A percentile compares a stretch with the other conserved stretches of the same genome.
Evolutionary conservation across 2,113 vertebrate genomes (phyloP).

Genomic region (Antigone vipio): DNA sequence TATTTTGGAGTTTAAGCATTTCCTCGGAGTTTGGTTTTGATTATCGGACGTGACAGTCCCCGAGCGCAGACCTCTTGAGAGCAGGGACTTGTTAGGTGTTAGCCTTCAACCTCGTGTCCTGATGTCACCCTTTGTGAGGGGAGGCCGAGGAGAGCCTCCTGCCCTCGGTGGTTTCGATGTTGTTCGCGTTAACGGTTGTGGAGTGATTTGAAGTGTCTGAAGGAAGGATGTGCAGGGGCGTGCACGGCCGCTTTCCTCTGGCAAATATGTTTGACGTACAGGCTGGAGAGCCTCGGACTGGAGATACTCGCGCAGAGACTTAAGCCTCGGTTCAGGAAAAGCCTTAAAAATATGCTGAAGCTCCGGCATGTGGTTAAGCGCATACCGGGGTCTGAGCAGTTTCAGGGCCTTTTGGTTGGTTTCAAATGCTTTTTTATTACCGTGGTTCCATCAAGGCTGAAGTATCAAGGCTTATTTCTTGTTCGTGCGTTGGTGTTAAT

Average conservation of each 20-base stretch:
- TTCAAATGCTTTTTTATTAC: background rate
- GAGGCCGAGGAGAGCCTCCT: background rate
- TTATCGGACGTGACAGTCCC: no score
- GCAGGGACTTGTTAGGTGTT: background rate
- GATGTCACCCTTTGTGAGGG: background rate
- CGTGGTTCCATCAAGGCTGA: background rate
- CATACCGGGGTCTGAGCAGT: background rate
- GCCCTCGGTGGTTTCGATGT: rapidly evolving
- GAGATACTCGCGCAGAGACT: background rate
- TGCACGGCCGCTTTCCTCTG: background rate
- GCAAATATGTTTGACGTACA: background rate
- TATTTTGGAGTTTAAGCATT: background rate
- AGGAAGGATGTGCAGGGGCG: background rate
- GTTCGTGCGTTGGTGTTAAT: background rate
- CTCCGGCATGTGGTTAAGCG: background rate
- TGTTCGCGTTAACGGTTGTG: rapidly evolving
- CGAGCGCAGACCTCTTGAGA: background rate
- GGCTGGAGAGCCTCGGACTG: background rate
- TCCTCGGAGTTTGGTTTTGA: background rate
- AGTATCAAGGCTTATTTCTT: background rate
- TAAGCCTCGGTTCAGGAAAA: background rate
- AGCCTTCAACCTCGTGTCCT: background rate
- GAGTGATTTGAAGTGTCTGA: background rate
- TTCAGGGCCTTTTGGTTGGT: background rate
- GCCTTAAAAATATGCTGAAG: background rate